Evolutionary conservation across 2,888 invertebrate species (phyloP).

Genomic region (Adineta ricciae): DNA sequence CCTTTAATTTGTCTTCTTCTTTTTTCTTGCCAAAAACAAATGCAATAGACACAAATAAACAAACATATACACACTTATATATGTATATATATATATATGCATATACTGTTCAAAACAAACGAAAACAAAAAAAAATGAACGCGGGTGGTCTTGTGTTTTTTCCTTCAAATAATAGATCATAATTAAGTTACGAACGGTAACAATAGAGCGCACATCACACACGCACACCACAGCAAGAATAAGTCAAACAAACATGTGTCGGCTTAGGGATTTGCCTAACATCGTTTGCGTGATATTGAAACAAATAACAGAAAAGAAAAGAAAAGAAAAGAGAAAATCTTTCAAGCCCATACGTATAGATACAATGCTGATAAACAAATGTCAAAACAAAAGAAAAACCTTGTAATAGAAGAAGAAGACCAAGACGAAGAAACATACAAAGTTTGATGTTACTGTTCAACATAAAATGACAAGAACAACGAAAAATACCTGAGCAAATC

Average conservation of each 20-base stretch:
- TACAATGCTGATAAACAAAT: slow-evolving; percentile 1
- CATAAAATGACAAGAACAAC: neutral
- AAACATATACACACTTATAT: neutral
- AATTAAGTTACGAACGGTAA: neutral
- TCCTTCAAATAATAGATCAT: neutral
- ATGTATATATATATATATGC: neutral
- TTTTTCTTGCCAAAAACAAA: slow-evolving; percentile 1
- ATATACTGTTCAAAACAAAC: slow-evolving; percentile 15
- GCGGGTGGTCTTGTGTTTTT: neutral
- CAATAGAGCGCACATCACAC: neutral
- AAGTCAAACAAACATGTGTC: neutral
- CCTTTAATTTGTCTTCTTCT: neutral
- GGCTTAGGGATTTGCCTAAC: neutral
- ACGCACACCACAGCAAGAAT: neutral
- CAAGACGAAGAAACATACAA: neutral
- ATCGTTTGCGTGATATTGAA: neutral
- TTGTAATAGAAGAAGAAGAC: neutral
- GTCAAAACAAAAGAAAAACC: neutral
- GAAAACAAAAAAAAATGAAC: too few species aligned
- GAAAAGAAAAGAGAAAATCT: neutral
- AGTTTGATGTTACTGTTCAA: neutral
- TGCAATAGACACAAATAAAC: neutral
- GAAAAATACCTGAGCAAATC: neutral
- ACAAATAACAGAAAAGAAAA: neutral
- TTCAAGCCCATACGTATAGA: neutral